Conservation (phyloP, 2,113 vertebrate genomes). For the Hylia prasina region DNA sequence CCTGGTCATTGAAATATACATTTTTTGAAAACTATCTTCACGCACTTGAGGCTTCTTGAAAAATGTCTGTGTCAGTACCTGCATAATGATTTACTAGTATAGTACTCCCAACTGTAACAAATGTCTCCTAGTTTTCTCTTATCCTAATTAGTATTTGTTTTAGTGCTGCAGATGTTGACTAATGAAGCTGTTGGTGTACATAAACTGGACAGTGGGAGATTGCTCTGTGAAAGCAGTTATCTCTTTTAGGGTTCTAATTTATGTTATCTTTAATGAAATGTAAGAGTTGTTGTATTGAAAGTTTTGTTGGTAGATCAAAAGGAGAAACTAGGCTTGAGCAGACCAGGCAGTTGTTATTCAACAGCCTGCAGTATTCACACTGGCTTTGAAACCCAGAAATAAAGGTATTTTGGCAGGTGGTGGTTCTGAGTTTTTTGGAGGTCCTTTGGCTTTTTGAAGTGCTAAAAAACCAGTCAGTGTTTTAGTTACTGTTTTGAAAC, state of each 20-base stretch:
- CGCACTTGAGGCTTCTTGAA: neutral
- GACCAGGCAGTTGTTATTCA: neutral
- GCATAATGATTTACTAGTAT: neutral
- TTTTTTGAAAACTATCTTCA: neutral
- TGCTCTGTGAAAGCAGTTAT: neutral
- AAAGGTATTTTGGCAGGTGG: neutral
- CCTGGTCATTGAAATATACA: neutral
- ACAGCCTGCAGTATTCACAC: neutral
- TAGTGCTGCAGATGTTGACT: neutral
- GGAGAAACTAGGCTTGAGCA: neutral
- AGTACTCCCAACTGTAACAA: neutral
- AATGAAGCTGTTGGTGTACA: neutral
- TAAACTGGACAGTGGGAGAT: neutral
- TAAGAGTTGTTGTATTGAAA: neutral
- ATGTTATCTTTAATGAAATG: neutral
- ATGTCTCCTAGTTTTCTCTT: neutral
- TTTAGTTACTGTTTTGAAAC: neutral
- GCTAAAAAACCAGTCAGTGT: neutral
- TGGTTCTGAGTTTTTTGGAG: neutral
- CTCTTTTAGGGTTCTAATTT: neutral
- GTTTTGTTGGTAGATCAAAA: neutral
- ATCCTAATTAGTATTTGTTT: neutral
- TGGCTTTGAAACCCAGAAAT: neutral
- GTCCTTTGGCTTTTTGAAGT: neutral
- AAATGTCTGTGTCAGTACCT: neutral